Evolutionary conservation across 2,888 invertebrate species (phyloP).

Genomic region (Mactromeris polynyma): DNA sequence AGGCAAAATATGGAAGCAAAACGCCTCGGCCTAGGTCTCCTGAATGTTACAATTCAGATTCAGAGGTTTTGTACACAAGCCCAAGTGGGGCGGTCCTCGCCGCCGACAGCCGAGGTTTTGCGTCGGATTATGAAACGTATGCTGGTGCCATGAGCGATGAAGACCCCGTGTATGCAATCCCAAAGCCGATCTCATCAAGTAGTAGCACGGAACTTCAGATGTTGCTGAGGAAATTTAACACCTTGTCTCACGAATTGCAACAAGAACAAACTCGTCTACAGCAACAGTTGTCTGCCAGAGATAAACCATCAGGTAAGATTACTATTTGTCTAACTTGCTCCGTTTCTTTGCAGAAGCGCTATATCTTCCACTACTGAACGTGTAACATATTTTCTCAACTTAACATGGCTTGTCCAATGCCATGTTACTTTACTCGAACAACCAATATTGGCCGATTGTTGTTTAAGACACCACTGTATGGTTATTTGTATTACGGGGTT

Average conservation of each 20-base stretch:
- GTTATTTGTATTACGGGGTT: no score
- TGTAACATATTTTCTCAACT: no score
- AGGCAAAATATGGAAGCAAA: slow-evolving; percentile 79
- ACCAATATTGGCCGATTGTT: no score
- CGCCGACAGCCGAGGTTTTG: slow-evolving; percentile 81
- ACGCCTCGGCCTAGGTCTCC: slow-evolving; percentile 88
- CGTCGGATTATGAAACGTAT: slow-evolving; percentile 84
- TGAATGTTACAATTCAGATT: slow-evolving; percentile 94
- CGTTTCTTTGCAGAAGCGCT: no score
- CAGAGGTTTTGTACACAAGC: slow-evolving; percentile 90
- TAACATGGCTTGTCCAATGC: no score
- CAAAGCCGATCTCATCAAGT: slow-evolving; percentile 80
- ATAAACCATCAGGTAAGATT: slow-evolving; percentile 35
- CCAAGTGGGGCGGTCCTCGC: slow-evolving; percentile 68
- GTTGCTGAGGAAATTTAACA: slow-evolving; percentile 86
- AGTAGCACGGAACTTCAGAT: slow-evolving; percentile 85
- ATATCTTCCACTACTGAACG: no score
- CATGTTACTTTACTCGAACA: no score
- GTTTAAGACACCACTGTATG: no score
- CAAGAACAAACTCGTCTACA: slow-evolving; percentile 83
- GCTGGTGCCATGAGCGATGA: slow-evolving; percentile 82
- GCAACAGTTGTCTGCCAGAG: slow-evolving; percentile 77
- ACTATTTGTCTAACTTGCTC: no score
- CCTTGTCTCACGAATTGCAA: slow-evolving; percentile 88
- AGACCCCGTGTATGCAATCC: slow-evolving; percentile 83